These are phyloP conservation scores for Eupithecia subumbrata DNA, from an alignment of 2,888 invertebrate species.

Conservation along the genomic window DNA sequence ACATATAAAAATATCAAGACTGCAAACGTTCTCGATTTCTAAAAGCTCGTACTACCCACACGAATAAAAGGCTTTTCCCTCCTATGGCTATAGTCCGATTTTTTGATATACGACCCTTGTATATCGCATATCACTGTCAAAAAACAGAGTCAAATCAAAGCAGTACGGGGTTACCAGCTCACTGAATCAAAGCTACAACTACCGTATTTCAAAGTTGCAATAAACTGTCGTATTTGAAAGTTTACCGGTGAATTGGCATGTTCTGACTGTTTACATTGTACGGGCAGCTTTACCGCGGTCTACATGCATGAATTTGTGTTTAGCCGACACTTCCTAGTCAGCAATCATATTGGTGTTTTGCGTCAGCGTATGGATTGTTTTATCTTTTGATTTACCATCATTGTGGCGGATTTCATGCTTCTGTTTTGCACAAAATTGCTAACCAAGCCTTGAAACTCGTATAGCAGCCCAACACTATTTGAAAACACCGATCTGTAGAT, in stretches of 20 bases:
- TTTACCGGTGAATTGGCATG: slow-evolving; percentile 17
- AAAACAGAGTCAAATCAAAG: background rate
- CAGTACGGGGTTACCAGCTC: background rate
- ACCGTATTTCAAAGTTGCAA: slow-evolving; percentile 15
- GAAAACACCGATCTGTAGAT: background rate
- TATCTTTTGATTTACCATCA: slow-evolving; percentile 1
- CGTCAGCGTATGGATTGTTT: background rate
- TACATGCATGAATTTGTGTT: slow-evolving; percentile 32
- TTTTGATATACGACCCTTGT: background rate
- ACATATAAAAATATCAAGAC: background rate
- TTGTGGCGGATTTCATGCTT: background rate
- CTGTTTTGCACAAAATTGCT: background rate
- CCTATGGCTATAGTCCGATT: background rate
- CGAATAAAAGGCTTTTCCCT: background rate
- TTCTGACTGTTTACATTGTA: slow-evolving; percentile 6
- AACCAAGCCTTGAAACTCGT: background rate
- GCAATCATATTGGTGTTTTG: background rate
- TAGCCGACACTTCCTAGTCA: slow-evolving; percentile 4
- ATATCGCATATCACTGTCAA: slow-evolving; percentile 4
- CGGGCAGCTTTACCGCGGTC: slow-evolving; percentile 30
- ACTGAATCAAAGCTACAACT: slow-evolving; percentile 9
- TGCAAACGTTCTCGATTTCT: background rate
- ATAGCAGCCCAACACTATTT: background rate
- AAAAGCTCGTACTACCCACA: background rate
- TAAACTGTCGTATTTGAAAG: slow-evolving; percentile 11